phyloP scores from a whole-genome alignment of 2,797 vertebrate genomes.

The Leptoclinus maculatus region DNA sequence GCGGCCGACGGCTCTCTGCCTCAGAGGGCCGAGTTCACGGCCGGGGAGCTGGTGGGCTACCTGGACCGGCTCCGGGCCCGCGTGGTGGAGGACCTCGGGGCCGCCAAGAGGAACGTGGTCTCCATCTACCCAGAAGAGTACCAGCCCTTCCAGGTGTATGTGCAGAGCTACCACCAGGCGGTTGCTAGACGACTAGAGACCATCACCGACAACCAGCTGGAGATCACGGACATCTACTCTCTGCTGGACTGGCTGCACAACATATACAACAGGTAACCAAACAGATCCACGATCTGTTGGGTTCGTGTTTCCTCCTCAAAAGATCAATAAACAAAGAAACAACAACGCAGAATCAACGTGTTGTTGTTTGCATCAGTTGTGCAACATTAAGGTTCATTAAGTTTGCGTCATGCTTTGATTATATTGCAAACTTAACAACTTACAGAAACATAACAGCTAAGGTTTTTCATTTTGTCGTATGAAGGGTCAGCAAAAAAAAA shows the following conservation, averaged over 20 bases:
- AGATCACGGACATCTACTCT: conserved; percentile 88
- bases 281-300: no score
- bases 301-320: no score
- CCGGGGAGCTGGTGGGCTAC: conserved; percentile 77
- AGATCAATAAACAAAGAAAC: no score
- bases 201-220: conserved; percentile 80
- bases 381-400: no score
- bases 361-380: no score
- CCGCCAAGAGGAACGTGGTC: conserved; percentile 86
- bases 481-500: no score
- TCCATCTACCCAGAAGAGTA: conserved; percentile 88
- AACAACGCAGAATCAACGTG: no score
- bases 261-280: conserved; percentile 87
- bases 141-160: conserved; percentile 88
- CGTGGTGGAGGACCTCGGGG: conserved; percentile 87
- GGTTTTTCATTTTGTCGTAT: no score
- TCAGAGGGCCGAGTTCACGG: conserved; percentile 72
- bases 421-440: no score
- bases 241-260: conserved; percentile 93
- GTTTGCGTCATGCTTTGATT: no score
- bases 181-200: conserved; percentile 81
- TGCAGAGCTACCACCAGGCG: conserved; percentile 89
- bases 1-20: conserved; percentile 83
- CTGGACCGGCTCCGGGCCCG: conserved; percentile 83
- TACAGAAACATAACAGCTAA: no score